Conservation (phyloP, 2,797 vertebrate species). For the Halcyon leucocephala region DNA sequence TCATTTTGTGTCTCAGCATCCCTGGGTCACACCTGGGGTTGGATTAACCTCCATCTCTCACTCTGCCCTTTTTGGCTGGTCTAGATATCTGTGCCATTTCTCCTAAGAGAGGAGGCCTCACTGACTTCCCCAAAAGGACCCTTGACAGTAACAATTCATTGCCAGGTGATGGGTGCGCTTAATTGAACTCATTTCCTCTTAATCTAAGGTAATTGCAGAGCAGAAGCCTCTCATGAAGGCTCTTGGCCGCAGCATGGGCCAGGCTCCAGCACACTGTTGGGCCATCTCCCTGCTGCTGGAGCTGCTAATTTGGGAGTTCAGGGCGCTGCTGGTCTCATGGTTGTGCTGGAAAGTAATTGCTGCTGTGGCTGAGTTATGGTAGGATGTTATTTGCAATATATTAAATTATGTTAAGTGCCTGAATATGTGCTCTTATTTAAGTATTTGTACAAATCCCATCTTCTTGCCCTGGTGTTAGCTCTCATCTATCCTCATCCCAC, state of each 20-base stretch:
- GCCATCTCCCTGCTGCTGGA: not conserved
- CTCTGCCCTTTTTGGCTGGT: not conserved
- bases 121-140: not conserved
- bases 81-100: not conserved
- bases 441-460: not conserved
- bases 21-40: not conserved
- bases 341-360: not conserved
- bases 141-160: not conserved
- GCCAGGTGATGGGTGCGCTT: not conserved
- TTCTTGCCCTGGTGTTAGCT: not conserved
- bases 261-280: fast-evolving
- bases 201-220: not conserved
- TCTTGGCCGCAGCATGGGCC: fast-evolving
- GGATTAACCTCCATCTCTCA: not conserved
- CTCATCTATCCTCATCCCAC: not conserved
- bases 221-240: not conserved
- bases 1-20: not conserved
- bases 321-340: not conserved
- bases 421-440: not conserved
- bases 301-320: not conserved
- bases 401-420: not conserved
- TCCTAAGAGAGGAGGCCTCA: not conserved
- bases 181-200: not conserved
- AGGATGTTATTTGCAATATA: not conserved
- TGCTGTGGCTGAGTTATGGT: not conserved